phyloP scores from a whole-genome alignment of 2,888 invertebrate species.

The Polymixis lichenea region DNA sequence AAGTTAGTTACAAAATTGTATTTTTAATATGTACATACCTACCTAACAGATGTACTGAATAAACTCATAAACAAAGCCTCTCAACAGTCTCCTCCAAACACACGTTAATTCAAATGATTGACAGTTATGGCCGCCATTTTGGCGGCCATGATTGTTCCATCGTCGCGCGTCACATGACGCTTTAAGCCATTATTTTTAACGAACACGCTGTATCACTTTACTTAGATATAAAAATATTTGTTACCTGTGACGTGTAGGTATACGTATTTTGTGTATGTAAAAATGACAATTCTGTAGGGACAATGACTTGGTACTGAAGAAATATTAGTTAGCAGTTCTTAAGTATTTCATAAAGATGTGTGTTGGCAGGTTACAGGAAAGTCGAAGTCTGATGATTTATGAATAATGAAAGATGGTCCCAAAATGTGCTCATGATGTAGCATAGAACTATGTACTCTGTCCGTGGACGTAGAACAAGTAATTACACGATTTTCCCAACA shows the following conservation, averaged over 20 bases:
- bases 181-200: constrained; percentile 70
- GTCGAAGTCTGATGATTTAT: not conserved
- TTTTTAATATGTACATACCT: too few species aligned
- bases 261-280: constrained; percentile 14
- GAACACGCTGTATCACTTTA: constrained; percentile 62
- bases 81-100: constrained; percentile 5
- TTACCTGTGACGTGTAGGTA: constrained; percentile 25
- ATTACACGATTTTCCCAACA: too few species aligned
- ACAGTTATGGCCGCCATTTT: constrained; percentile 51
- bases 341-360: not conserved
- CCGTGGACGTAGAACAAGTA: too few species aligned
- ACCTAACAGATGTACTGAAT: not conserved
- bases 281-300: constrained; percentile 1
- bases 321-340: constrained; percentile 6
- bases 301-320: not conserved
- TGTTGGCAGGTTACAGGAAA: not conserved
- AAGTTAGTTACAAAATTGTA: too few species aligned
- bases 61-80: not conserved
- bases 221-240: constrained; percentile 52
- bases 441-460: too few species aligned
- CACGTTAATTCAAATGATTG: constrained; percentile 55
- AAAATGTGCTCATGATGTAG: not conserved
- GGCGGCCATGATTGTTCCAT: constrained; percentile 55
- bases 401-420: not conserved
- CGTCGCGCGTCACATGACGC: constrained; percentile 54